Evolutionary conservation across 2,888 invertebrate genomes (phyloP).

Genomic region (Tenodera sinensis): DNA sequence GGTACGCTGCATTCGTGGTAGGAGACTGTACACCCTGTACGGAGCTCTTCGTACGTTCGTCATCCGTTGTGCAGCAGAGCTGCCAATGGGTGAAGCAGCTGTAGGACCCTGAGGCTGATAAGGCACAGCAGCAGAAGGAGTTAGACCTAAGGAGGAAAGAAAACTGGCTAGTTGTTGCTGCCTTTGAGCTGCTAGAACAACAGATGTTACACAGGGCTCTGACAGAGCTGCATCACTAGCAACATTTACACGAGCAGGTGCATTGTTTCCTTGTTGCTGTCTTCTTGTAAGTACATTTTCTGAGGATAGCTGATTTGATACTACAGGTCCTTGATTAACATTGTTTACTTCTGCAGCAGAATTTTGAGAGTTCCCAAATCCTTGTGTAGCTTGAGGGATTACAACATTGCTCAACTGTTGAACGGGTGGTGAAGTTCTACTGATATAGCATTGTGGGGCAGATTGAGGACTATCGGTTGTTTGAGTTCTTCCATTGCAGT

Average conservation of each 20-base stretch:
- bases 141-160: conserved; percentile 22
- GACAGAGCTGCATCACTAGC: not conserved
- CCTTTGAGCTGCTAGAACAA: conserved; percentile 1
- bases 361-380: not conserved
- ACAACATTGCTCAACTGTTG: not conserved
- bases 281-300: not conserved
- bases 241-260: not conserved
- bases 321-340: not conserved
- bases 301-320: not conserved
- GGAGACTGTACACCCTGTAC: not conserved
- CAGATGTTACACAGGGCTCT: conserved; percentile 19
- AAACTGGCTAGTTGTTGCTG: conserved; percentile 26
- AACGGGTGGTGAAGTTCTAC: not conserved
- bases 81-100: not conserved
- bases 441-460: not conserved
- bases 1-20: conserved; percentile 8
- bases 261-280: not conserved
- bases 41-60: not conserved
- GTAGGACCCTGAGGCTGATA: not conserved
- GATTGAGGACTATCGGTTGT: not conserved
- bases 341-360: not conserved
- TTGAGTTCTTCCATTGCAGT: not conserved
- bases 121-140: not conserved
- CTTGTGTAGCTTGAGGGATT: not conserved
- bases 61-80: not conserved